Evolutionary conservation across 1,140 invertebrate species (phyloP).

Genomic region (Caenorhabditis inopinata): DNA sequence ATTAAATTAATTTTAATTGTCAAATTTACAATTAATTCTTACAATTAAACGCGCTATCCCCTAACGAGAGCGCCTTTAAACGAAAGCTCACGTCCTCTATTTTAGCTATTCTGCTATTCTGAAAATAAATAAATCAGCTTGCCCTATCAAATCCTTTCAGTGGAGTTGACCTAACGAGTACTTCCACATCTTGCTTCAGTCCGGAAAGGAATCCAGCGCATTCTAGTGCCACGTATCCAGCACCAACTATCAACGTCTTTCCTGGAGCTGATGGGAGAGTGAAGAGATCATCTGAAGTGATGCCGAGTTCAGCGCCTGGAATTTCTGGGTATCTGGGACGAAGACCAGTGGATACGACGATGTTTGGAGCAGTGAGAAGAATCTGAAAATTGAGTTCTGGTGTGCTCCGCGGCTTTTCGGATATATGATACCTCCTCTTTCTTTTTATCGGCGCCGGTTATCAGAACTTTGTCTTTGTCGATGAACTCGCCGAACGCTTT

Average conservation of each 20-base stretch:
- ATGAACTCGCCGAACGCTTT: constrained; percentile 29
- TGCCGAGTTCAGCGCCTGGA: constrained; percentile 85
- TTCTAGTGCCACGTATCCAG: constrained; percentile 91
- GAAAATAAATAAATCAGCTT: background rate
- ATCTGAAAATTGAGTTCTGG: background rate
- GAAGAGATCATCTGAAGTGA: constrained; percentile 95
- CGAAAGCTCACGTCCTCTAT: background rate
- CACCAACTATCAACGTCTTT: constrained; percentile 89
- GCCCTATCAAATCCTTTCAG: constrained; percentile 34
- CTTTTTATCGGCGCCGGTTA: constrained; percentile 67
- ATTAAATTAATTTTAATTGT: too few species aligned
- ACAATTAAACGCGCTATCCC: too few species aligned
- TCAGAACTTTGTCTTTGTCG: background rate
- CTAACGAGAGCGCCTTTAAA: too few species aligned
- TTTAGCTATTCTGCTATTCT: background rate
- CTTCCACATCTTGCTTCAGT: background rate
- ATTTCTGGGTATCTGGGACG: constrained; percentile 79
- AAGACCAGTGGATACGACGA: constrained; percentile 87
- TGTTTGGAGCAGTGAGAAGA: background rate
- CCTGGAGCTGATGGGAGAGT: constrained; percentile 82
- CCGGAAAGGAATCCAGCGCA: constrained; percentile 78
- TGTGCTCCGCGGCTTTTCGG: too few species aligned
- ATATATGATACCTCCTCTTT: constrained; percentile 79
- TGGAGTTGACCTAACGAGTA: constrained; percentile 19
- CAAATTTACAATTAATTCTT: too few species aligned